Evolutionary conservation across 2,797 vertebrate species (phyloP).

Genomic region (Atherinosoma microstoma): DNA sequence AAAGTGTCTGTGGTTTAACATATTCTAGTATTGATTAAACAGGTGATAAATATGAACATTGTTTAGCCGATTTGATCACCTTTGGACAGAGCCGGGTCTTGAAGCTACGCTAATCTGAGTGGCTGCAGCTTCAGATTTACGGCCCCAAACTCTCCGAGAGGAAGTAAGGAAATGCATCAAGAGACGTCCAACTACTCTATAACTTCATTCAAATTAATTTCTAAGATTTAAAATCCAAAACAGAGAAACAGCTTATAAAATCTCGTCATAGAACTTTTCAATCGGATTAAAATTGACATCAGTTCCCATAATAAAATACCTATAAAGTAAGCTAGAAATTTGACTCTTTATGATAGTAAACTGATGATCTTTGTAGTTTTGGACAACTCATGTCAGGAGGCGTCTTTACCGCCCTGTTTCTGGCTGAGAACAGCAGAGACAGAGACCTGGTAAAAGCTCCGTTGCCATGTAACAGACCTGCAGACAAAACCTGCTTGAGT

Average conservation of each 20-base stretch:
- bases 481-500: slow-evolving; percentile 27
- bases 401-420: not conserved
- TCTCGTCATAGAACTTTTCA: not conserved
- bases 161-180: not conserved
- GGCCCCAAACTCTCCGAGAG: not conserved
- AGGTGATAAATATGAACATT: not conserved
- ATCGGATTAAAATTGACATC: not conserved
- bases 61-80: not conserved
- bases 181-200: not conserved
- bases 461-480: slow-evolving; percentile 42
- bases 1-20: not conserved
- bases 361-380: not conserved
- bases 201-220: not conserved
- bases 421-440: not conserved
- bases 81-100: slow-evolving; percentile 3
- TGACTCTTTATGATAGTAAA: not conserved
- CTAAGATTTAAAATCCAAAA: not conserved
- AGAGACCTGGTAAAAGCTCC: not conserved
- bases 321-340: not conserved
- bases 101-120: slow-evolving; percentile 2
- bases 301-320: not conserved
- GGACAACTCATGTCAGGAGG: not conserved
- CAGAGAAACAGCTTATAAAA: not conserved
- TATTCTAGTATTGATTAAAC: not conserved
- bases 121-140: not conserved